phyloP scores from a whole-genome alignment of 2,888 invertebrate genomes.

The Corbicula japonica region DNA sequence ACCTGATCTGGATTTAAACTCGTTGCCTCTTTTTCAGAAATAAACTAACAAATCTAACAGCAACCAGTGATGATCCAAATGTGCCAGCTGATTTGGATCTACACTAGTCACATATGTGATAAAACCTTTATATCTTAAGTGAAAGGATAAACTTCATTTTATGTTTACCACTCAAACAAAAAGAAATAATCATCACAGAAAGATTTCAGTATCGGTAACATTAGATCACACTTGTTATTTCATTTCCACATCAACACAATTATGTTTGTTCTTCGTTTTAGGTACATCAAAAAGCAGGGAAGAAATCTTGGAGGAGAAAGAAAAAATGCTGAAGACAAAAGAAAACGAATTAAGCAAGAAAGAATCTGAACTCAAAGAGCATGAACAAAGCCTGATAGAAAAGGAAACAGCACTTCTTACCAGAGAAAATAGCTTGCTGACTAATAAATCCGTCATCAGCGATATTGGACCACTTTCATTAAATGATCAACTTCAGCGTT shows the following conservation, averaged over 20 bases:
- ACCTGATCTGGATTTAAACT: too few species aligned
- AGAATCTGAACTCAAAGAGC: slow-evolving; percentile 49
- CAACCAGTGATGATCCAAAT: too few species aligned
- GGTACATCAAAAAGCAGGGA: slow-evolving; percentile 51
- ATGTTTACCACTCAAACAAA: too few species aligned
- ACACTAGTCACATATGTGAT: too few species aligned
- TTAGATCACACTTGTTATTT: not conserved
- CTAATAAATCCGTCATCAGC: not conserved
- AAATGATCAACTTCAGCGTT: slow-evolving; percentile 4
- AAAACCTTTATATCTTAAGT: too few species aligned
- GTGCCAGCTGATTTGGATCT: too few species aligned
- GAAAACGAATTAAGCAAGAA: slow-evolving; percentile 53
- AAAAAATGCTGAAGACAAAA: slow-evolving; percentile 45
- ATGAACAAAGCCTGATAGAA: slow-evolving; percentile 46
- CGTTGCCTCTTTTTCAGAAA: too few species aligned
- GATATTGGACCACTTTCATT: slow-evolving; percentile 15
- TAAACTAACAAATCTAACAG: too few species aligned
- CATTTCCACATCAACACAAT: not conserved
- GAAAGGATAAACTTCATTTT: too few species aligned
- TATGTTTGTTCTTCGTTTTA: not conserved
- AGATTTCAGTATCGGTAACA: too few species aligned
- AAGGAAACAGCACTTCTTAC: slow-evolving; percentile 52
- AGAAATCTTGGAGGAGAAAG: slow-evolving; percentile 45
- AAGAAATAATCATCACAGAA: too few species aligned
- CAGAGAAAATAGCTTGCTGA: slow-evolving; percentile 48